Base-by-base conservation (phyloP, 2,888 invertebrate species). In the Brachylomia viminalis region DNA sequence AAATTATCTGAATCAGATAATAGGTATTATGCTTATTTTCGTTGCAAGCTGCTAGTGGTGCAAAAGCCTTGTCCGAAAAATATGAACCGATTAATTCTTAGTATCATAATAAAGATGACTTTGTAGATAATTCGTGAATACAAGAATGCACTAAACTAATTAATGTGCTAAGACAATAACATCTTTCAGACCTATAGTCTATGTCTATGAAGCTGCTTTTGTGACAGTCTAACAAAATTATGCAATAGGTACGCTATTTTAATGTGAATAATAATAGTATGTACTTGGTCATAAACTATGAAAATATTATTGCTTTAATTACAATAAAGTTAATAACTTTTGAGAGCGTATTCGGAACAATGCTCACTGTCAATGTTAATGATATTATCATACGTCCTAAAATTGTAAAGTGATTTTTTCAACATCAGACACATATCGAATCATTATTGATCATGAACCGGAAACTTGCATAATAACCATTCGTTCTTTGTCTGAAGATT, bases 31-130 rank as follows among this genome's bases (percentile, higher is more conserved):
- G 15, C 1, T 45, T 45, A n/a, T 61, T 47, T 73, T 74, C 7
- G 23, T 42, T 64, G 58, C 20, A 42, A 54, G 23, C 47, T 79
- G 30, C 8, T 17, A 61, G 33, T 42, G 33, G 23, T 42, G 42
- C n/a, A 42, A 56, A 49, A 75, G 54, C 75, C 75, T 79, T 66
- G 78, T 13, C 38, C n/a, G 5, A 47, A 38, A 66, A 66, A 61
- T 45, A 27, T 54, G n/a, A 54, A 54, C 59, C 17, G 6, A 52
- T 54, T 61, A 66, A 45, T 75, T 66, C 17, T 61, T 38, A 59
- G 13, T 15, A 27, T 61, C 11, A 17, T 30, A 15, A 23, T 42
- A 65, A 49, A 81, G 75, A 82, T 79, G 82, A 61, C 82, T 79
- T 79, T 67, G 76, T n/a, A 82, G 61, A 82, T 75, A 67, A 47